Evolutionary conservation across 1,140 invertebrate species (phyloP).

Genomic region (Bemisia tabaci): DNA sequence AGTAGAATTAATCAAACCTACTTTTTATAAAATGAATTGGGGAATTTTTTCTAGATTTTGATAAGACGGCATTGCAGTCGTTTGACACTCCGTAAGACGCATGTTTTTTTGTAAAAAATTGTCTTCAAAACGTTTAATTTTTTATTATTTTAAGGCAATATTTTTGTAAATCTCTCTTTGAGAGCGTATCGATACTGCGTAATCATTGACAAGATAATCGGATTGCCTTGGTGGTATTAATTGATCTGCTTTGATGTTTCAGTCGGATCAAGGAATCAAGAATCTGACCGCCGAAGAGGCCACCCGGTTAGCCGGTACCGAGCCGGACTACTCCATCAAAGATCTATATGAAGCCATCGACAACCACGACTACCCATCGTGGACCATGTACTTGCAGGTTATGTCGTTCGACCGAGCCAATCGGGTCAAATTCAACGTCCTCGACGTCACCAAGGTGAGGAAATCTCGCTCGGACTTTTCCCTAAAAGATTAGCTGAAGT

Average conservation of each 20-base stretch:
- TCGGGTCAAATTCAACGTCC: conserved; percentile 68
- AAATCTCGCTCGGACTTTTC: too few relatives aligned
- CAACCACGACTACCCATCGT: conserved; percentile 62
- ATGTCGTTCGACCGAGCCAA: conserved; percentile 60
- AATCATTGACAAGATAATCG: too few relatives aligned
- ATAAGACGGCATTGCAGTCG: too few relatives aligned
- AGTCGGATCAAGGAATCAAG: conserved; percentile 77
- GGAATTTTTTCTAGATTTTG: too few relatives aligned
- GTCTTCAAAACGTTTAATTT: neutral
- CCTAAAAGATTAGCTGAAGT: too few relatives aligned
- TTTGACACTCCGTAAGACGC: too few relatives aligned
- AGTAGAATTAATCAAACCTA: too few relatives aligned
- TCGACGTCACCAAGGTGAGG: conserved; percentile 73
- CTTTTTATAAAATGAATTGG: too few relatives aligned
- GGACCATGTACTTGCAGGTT: conserved; percentile 60
- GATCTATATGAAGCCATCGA: conserved; percentile 85
- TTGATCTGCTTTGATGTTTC: too few relatives aligned
- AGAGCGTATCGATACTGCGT: too few relatives aligned
- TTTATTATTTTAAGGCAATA: neutral
- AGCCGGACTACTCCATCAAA: conserved; percentile 76
- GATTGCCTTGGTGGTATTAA: too few relatives aligned
- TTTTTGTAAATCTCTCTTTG: neutral
- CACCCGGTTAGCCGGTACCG: conserved; percentile 46
- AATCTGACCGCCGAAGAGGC: conserved; percentile 61
- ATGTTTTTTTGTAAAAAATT: too few relatives aligned